Evolutionary conservation across 2,797 vertebrate species (phyloP).

Genomic region (Gallinago stenura): DNA sequence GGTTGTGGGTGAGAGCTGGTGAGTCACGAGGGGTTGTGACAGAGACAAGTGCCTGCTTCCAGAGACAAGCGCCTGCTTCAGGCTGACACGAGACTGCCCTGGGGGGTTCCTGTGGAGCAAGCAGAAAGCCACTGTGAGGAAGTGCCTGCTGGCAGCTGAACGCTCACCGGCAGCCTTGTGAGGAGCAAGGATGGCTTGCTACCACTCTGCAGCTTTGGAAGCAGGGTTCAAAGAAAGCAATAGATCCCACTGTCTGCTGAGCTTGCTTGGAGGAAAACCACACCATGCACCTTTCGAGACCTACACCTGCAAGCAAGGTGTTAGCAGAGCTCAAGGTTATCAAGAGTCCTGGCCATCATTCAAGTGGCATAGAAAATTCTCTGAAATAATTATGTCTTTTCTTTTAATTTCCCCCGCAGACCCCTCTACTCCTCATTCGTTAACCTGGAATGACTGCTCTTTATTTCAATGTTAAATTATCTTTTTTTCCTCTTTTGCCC

Average conservation of each 20-base stretch:
- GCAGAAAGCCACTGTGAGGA: neutral
- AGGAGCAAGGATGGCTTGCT: neutral
- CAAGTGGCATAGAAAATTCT: neutral
- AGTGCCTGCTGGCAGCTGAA: neutral
- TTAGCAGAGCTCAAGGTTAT: neutral
- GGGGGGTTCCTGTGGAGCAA: neutral
- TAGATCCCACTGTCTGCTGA: neutral
- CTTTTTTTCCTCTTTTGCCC: neutral
- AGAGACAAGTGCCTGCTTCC: neutral
- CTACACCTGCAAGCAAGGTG: neutral
- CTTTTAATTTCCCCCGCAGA: neutral
- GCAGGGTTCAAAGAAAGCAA: neutral
- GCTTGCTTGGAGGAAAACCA: neutral
- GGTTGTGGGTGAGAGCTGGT: neutral
- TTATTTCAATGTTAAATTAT: neutral
- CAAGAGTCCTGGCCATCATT: neutral
- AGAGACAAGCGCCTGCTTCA: neutral
- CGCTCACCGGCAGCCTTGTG: neutral
- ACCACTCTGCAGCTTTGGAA: neutral
- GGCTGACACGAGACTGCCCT: neutral
- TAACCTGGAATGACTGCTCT: neutral
- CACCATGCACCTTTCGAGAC: neutral
- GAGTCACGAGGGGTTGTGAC: neutral
- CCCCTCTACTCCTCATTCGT: neutral
- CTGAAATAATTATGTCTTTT: neutral